Evolutionary conservation across 2,888 invertebrate genomes (phyloP).

Genomic region (Phyllotreta striolata): DNA sequence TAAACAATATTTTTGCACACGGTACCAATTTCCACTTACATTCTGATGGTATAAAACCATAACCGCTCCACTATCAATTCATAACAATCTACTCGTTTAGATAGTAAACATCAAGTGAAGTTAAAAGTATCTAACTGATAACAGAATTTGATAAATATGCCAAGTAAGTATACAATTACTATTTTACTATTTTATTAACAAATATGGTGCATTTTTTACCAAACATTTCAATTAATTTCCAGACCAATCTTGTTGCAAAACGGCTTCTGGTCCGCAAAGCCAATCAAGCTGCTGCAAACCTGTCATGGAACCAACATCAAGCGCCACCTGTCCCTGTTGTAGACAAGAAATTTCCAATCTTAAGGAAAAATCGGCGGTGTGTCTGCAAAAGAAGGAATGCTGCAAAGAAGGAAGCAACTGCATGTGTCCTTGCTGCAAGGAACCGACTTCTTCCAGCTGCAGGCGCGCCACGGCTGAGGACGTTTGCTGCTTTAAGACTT

Average conservation of each 20-base stretch:
- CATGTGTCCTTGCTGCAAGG: conserved; percentile 8
- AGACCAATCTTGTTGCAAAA: conserved; percentile 10
- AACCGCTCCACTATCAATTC: too few species aligned
- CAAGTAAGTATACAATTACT: conserved; percentile 7
- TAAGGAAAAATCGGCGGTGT: not conserved
- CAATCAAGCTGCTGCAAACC: conserved; percentile 1
- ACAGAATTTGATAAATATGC: conserved; percentile 4
- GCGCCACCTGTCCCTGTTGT: conserved; percentile 3
- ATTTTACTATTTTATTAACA: not conserved
- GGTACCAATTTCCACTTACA: too few species aligned
- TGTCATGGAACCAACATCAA: not conserved
- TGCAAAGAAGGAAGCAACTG: not conserved
- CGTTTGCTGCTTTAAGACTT: not conserved
- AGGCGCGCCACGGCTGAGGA: too few species aligned
- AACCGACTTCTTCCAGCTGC: not conserved
- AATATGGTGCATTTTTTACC: not conserved
- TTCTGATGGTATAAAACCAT: too few species aligned
- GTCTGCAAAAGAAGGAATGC: conserved; percentile 1
- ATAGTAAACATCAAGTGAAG: not conserved
- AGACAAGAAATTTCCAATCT: conserved; percentile 1
- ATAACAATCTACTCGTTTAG: not conserved
- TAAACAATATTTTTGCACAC: too few species aligned
- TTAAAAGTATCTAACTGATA: not conserved
- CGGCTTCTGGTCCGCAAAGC: not conserved
- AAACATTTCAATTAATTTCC: not conserved